phyloP scores from a whole-genome alignment of 2,113 vertebrate species.

The Campylomormyrus numenius region DNA sequence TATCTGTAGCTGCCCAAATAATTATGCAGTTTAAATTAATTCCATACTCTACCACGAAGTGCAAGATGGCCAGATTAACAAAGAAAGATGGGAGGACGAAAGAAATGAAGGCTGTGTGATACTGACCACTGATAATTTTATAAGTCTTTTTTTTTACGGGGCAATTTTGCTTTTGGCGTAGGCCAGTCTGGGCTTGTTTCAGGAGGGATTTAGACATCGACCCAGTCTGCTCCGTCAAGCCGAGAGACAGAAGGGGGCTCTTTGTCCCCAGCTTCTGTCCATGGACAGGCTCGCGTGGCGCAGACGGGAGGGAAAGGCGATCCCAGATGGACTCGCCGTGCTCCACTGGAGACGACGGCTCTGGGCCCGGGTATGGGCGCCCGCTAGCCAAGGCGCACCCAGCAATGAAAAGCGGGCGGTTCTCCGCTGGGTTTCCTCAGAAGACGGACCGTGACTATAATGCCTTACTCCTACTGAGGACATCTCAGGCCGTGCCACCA shows the following conservation, averaged over 20 bases:
- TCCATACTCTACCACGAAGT: constrained; percentile 2
- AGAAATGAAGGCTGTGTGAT: not conserved
- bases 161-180: not conserved
- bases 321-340: not conserved
- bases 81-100: not conserved
- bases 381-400: not conserved
- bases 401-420: not conserved
- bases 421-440: not conserved
- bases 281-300: not conserved
- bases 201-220: not conserved
- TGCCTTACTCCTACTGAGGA: constrained; percentile 1
- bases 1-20: not conserved
- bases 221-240: not conserved
- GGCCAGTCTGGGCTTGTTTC: not conserved
- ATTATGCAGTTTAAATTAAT: not conserved
- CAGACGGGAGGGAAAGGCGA: not conserved
- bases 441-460: not conserved
- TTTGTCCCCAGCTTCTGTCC: not conserved
- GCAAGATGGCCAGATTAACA: not conserved
- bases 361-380: not conserved
- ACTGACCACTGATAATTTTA: not conserved
- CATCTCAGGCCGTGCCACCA: not conserved
- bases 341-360: not conserved
- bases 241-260: not conserved
- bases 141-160: not conserved